Conservation (phyloP, 2,888 invertebrate genomes). For the Temnothorax rugatulus region DNA sequence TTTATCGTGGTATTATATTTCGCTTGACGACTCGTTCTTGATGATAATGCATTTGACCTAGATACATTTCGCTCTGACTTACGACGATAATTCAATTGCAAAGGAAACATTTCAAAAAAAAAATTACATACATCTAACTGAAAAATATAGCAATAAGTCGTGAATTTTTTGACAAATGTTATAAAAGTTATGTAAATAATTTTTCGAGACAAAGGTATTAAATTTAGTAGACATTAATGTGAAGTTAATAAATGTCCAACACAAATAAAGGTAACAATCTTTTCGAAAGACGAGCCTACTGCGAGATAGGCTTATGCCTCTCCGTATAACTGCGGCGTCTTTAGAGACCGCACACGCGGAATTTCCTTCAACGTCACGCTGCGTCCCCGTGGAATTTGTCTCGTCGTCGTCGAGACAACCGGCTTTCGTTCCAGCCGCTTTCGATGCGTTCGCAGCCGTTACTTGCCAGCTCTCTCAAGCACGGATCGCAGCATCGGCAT, state of each 20-base stretch:
- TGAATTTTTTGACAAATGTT: not conserved
- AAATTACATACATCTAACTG: not conserved
- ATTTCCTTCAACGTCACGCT: not conserved
- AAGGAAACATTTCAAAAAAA: not conserved
- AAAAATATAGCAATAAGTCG: not conserved
- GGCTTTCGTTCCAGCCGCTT: constrained; percentile 1
- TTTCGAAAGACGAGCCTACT: not conserved
- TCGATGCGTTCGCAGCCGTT: not conserved
- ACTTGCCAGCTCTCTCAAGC: not conserved
- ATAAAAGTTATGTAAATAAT: not conserved
- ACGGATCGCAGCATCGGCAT: not conserved
- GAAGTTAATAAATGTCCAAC: not conserved
- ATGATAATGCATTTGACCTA: not conserved
- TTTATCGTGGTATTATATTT: constrained; percentile 11
- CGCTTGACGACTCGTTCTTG: not conserved
- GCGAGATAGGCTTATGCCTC: not conserved
- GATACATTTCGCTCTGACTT: not conserved
- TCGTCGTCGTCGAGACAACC: not conserved
- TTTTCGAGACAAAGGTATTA: not conserved
- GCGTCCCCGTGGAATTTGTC: not conserved
- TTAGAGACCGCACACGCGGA: not conserved
- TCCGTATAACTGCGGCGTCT: not conserved
- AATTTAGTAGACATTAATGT: not conserved
- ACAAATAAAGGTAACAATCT: not conserved
- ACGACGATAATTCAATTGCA: not conserved